Percentiles rank a stretch among this genome's conserved stretches.
Evolutionary conservation across 2,888 invertebrate species (phyloP).

Genomic region (Caenorhabditis uteleia): DNA sequence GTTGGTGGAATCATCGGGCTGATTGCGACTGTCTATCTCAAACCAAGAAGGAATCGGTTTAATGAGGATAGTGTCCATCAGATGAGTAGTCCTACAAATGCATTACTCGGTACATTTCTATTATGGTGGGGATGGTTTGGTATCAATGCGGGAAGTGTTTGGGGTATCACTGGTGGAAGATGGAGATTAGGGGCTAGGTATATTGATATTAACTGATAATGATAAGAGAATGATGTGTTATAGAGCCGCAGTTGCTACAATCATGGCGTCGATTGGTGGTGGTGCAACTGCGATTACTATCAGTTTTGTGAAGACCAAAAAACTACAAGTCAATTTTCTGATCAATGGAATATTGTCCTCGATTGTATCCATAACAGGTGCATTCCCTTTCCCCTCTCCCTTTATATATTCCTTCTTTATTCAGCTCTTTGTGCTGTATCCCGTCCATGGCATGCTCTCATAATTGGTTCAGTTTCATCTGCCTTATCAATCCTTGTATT

Average conservation of each 20-base stretch:
- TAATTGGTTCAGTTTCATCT: conserved; percentile 58
- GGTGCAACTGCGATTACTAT: conserved; percentile 63
- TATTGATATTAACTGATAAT: background rate
- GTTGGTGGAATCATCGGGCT: conserved; percentile 65
- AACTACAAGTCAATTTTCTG: conserved; percentile 55
- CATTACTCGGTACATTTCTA: conserved; percentile 63
- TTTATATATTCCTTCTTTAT: background rate
- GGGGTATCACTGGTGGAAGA: conserved; percentile 59
- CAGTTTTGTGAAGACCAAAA: conserved; percentile 53
- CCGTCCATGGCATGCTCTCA: conserved; percentile 59
- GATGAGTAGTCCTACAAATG: conserved; percentile 62
- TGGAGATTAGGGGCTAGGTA: conserved; percentile 58
- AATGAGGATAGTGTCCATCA: conserved; percentile 55
- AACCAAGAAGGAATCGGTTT: conserved; percentile 60
- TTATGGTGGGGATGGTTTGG: conserved; percentile 66
- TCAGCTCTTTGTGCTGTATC: conserved; percentile 59
- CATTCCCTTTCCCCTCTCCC: conserved; percentile 3
- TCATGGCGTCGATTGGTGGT: conserved; percentile 64
- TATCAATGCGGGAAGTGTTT: conserved; percentile 60
- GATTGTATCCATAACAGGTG: conserved; percentile 60
- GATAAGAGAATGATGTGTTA: background rate
- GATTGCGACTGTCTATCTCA: conserved; percentile 62
- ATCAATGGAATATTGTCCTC: conserved; percentile 60
- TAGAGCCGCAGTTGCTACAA: conserved; percentile 59
- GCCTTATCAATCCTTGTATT: conserved; percentile 53